Base-by-base conservation (phyloP, 1,140 invertebrate genomes). In the Galendromus occidentalis region DNA sequence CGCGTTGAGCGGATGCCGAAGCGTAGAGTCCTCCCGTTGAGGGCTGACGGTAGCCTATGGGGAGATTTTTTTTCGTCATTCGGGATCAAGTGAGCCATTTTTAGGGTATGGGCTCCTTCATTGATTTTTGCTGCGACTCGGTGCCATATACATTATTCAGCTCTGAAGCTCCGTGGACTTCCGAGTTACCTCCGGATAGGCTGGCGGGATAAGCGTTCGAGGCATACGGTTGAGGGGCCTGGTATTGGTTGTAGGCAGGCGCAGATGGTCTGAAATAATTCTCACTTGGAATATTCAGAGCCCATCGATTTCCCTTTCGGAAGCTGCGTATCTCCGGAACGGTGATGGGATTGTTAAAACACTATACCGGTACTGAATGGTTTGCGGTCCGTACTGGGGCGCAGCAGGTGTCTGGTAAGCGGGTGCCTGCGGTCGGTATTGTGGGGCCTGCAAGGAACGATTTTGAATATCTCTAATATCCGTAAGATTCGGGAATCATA, bases 361-460 rank as follows among this genome's bases (percentile, higher is more conserved):
- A 59, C 12, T 25, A 22, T 47, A 25, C 51, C 51, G n/a, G 51
- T 59, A 59, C 22, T 59, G 51, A 22, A 59, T 59, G 51, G 51
- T 20, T 9, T 59, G 51, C 12, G 51, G 51, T 1, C 25, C 33
- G 51, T 59, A 59, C 6, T 25, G 25, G 1, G 51, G 51, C 6
- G 51, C 25, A 14, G 51, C 51, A 20, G 51, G 51, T 33, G 25
- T 25, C 6, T 59, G 33, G 51, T 17, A 29, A 14, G 25, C 33
- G 22, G 51, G 25, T 5, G 14, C 25, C 22, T 59, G 25, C 6
- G 51, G 51, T 17, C 20, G 51, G 22, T 59, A 59, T 33, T 59
- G 51, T 2, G 22, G 51, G 33, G 51, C 14, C 51, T 59, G 51
- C 14, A 9, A 22, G 2, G 22, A 14, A 9, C n/a, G 17, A 25